Percentiles rank a stretch among this genome's conserved stretches.
Evolutionary conservation across 2,113 vertebrate genomes (phyloP).

Genomic region (Proterorhinus semilunaris): DNA sequence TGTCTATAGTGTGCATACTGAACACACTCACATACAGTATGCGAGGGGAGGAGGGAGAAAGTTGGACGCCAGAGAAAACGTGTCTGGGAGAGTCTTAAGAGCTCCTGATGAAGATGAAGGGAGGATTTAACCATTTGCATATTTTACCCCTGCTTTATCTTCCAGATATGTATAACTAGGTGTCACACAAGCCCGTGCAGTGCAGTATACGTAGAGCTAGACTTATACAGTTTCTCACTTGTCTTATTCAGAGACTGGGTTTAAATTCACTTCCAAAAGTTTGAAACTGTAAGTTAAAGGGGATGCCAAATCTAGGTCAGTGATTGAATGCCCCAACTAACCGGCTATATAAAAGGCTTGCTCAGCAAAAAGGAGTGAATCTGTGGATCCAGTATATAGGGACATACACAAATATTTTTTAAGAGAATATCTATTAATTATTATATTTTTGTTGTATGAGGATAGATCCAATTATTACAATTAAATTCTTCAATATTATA

Average conservation of each 20-base stretch:
- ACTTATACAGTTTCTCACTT: constrained; percentile 5
- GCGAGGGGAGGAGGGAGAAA: constrained; percentile 53
- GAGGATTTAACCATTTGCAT: constrained; percentile 62
- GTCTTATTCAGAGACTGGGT: neutral
- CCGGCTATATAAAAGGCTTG: too few relatives aligned
- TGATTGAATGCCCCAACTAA: constrained; percentile 5
- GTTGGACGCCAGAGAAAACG: constrained; percentile 57
- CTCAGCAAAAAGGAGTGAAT: too few relatives aligned
- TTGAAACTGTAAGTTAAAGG: neutral
- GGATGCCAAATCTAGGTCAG: constrained; percentile 3
- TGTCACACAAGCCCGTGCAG: constrained; percentile 33
- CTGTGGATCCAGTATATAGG: too few relatives aligned
- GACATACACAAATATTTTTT: too few relatives aligned
- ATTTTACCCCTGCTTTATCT: constrained; percentile 52
- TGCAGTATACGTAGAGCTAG: constrained; percentile 11
- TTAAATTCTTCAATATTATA: too few relatives aligned
- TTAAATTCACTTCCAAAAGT: constrained; percentile 6
- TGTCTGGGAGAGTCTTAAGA: constrained; percentile 62
- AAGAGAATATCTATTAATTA: too few relatives aligned
- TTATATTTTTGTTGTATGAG: too few relatives aligned
- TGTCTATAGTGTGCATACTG: constrained; percentile 10
- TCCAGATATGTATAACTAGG: constrained; percentile 21
- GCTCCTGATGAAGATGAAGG: constrained; percentile 69
- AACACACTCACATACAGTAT: constrained; percentile 26
- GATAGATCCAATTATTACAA: too few relatives aligned